These are phyloP conservation scores for Botia kubotai DNA, from an alignment of 2,797 vertebrate species.

Conservation along the genomic window DNA sequence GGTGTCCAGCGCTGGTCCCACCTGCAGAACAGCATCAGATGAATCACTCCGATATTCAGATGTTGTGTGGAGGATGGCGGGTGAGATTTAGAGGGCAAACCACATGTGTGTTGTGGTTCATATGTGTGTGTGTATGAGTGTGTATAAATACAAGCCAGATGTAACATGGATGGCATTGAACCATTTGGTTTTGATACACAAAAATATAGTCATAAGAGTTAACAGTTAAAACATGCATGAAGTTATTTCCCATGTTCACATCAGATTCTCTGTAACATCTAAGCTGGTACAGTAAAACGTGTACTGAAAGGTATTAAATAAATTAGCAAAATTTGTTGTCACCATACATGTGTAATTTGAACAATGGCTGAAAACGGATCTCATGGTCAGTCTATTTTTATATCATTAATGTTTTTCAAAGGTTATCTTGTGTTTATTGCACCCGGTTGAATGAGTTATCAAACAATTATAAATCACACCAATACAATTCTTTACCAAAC, in stretches of 20 bases:
- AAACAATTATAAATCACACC: slow-evolving; percentile 53
- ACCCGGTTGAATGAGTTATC: slow-evolving; percentile 54
- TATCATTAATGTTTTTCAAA: slow-evolving; percentile 59
- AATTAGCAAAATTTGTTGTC: slow-evolving; percentile 38
- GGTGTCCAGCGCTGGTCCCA: slow-evolving; percentile 81
- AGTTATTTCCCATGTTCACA: slow-evolving; percentile 41
- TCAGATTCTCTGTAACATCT: slow-evolving; percentile 47
- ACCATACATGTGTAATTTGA: slow-evolving; percentile 58
- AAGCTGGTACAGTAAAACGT: slow-evolving; percentile 40
- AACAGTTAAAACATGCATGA: not conserved
- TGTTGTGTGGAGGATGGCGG: slow-evolving; percentile 24
- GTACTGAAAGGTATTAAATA: slow-evolving; percentile 53
- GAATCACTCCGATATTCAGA: slow-evolving; percentile 9
- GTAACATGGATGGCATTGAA: slow-evolving; percentile 9
- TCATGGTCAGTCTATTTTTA: slow-evolving; percentile 48
- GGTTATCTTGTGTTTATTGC: slow-evolving; percentile 53
- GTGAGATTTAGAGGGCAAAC: not conserved
- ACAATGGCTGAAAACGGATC: slow-evolving; percentile 53
- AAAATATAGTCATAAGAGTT: slow-evolving; percentile 6
- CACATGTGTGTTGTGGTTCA: not conserved
- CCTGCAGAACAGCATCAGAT: slow-evolving; percentile 69
- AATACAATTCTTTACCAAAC: slow-evolving; percentile 49
- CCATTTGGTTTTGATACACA: not conserved
- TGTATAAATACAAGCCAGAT: not conserved
- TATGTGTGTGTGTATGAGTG: not conserved